Evolutionary conservation across 2,797 vertebrate species (phyloP).

Genomic region (Arctocebus calabarensis): DNA sequence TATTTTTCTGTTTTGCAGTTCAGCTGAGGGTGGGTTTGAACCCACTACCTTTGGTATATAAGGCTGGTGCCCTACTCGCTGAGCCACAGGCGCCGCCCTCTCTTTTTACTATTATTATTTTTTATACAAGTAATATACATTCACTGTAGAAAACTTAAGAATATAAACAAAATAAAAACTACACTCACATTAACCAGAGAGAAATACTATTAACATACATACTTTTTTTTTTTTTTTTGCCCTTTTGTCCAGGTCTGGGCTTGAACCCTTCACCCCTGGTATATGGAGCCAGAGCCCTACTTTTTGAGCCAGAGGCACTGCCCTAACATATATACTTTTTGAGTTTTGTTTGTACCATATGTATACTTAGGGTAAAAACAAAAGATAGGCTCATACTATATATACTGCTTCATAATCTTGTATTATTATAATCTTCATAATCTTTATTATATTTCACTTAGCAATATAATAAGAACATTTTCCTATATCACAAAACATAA

Average conservation of each 20-base stretch:
- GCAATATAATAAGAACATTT: neutral
- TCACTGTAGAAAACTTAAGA: constrained; percentile 34
- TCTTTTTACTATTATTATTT: constrained; percentile 38
- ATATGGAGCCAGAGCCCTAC: no score
- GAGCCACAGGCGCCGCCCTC: neutral
- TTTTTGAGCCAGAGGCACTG: no score
- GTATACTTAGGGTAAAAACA: constrained; percentile 23
- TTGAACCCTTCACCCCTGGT: no score
- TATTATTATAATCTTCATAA: neutral
- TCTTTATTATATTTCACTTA: neutral
- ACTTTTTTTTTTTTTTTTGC: neutral
- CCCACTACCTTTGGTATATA: no score
- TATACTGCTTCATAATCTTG: neutral
- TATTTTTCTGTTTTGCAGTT: no score
- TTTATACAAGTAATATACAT: constrained; percentile 10
- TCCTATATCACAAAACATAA: neutral
- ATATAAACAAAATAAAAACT: constrained; percentile 39
- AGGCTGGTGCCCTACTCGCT: no score
- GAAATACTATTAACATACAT: constrained; percentile 5
- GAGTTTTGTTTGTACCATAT: constrained; percentile 25
- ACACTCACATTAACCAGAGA: constrained; percentile 22
- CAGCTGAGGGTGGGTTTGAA: no score
- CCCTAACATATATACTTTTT: neutral
- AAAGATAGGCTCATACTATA: neutral
- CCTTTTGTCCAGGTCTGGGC: no score